A percentile compares a stretch with the other conserved stretches of the same genome.
Evolutionary conservation across 2,888 invertebrate species (phyloP).

Genomic region (Hirtodrosophila alboralis): DNA sequence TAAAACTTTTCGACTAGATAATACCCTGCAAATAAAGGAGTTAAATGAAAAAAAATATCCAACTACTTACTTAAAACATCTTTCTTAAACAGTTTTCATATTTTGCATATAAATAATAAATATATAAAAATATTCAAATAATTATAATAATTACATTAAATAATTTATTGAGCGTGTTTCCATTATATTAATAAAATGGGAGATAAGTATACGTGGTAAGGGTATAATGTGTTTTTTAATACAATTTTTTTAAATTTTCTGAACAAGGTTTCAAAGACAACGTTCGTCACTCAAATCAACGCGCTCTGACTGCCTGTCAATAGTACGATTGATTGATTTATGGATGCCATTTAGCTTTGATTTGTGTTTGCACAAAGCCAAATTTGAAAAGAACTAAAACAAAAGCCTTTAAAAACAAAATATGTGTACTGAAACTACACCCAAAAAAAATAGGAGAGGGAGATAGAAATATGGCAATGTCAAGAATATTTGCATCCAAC

Average conservation of each 20-base stretch:
- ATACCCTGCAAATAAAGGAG: slow-evolving; percentile 29
- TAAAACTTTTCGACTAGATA: neutral
- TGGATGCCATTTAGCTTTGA: slow-evolving; percentile 68
- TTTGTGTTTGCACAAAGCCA: slow-evolving; percentile 56
- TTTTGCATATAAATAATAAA: too few relatives aligned
- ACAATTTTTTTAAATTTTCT: slow-evolving; percentile 15
- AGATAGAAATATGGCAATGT: slow-evolving; percentile 15
- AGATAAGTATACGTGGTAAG: slow-evolving; percentile 3
- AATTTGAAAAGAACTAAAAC: slow-evolving; percentile 34
- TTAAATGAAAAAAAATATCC: too few relatives aligned
- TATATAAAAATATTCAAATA: neutral
- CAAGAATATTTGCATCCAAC: slow-evolving; percentile 54
- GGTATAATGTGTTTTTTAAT: slow-evolving; percentile 11
- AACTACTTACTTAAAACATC: too few relatives aligned
- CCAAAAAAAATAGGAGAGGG: neutral
- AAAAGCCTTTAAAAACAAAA: slow-evolving; percentile 10
- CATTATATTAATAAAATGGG: too few relatives aligned
- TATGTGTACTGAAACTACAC: too few relatives aligned
- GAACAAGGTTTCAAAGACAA: slow-evolving; percentile 46
- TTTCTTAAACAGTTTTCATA: too few relatives aligned
- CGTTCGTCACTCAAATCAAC: slow-evolving; percentile 53
- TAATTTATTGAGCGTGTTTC: neutral
- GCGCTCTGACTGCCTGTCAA: slow-evolving; percentile 57
- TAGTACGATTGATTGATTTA: slow-evolving; percentile 74
- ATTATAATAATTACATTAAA: neutral